phyloP scores from a whole-genome alignment of 2,113 vertebrate species.

The Melanerpes formicivorus region DNA sequence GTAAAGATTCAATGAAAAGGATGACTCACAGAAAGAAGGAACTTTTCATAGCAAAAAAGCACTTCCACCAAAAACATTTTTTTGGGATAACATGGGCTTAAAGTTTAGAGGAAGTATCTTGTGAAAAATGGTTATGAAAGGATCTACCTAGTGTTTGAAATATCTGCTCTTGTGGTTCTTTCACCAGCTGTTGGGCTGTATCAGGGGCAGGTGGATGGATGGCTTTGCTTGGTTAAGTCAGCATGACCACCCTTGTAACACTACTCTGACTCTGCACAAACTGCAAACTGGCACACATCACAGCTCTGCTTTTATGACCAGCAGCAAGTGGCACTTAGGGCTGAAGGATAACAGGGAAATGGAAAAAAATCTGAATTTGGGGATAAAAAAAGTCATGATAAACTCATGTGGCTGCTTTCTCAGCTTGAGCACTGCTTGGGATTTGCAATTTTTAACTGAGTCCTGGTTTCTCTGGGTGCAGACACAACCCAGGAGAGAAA shows the following conservation, averaged over 20 bases:
- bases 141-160: background rate
- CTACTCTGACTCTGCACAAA: background rate
- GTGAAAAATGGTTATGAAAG: background rate
- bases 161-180: background rate
- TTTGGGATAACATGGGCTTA: background rate
- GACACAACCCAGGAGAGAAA: background rate
- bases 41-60: background rate
- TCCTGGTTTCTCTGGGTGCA: background rate
- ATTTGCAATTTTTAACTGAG: background rate
- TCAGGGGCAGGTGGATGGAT: background rate
- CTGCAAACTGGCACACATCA: background rate
- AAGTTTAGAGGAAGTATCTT: background rate
- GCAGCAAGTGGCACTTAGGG: background rate
- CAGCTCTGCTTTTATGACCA: rapidly evolving
- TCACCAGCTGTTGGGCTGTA: background rate
- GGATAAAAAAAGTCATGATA: background rate
- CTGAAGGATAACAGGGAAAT: background rate
- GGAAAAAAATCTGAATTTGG: background rate
- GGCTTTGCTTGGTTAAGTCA: background rate
- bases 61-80: background rate
- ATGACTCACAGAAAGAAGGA: background rate
- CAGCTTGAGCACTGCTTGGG: background rate
- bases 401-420: background rate
- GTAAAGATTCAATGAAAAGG: background rate
- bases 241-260: background rate